Evolutionary conservation across 2,113 vertebrate species (phyloP), one percentile per base, ranked within the genome.

Genomic region (Probosciger aterrimus): DNA sequence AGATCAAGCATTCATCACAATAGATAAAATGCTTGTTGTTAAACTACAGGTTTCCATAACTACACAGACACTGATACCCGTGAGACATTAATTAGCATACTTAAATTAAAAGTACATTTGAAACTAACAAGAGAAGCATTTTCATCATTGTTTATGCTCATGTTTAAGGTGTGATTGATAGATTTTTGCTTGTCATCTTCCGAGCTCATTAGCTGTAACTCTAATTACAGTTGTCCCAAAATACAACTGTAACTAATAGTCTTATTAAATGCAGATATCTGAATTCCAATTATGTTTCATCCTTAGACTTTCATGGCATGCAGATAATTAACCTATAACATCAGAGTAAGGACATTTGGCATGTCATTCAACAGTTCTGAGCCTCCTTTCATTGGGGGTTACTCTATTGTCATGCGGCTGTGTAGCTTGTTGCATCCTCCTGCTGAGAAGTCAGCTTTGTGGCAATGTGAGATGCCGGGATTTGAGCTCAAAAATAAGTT

Each of bases 211-310:
- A 93, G 60, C 73, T 90, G 4, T 80, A 73, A 70, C 71, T 94
- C 63, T 93, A 95, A 96, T 95, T 96, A 88, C 19, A 73, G 18
- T 90, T 94, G 70, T 93, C 90, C 77, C 57, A 93, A 83, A 96
- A 82, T 93, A 70, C 31, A 90, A 8, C 71, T 93, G 85, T 88
- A 81, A 80, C 63, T 93, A 88, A 95, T 86, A 81, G 63, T 90
- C 93, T 81, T 91, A 83, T 88, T 96, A 90, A 94, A 83, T 59
- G 75, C 49, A 86, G 43, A 53, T 80, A 74, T 63, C 79, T 70
- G 64, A 94, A 86, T 95, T 67, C 78, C 75, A 93, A n/a, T 97
- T 87, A 78, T 44, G 18, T 73, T 89, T 89, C 78, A 82, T 67
- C 76, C 60, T 82, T 89, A 44, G 43, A 52, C 52, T 31, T 85